Evolutionary conservation across 2,888 invertebrate species (phyloP).

Genomic region (Torymus aiolomorphi): DNA sequence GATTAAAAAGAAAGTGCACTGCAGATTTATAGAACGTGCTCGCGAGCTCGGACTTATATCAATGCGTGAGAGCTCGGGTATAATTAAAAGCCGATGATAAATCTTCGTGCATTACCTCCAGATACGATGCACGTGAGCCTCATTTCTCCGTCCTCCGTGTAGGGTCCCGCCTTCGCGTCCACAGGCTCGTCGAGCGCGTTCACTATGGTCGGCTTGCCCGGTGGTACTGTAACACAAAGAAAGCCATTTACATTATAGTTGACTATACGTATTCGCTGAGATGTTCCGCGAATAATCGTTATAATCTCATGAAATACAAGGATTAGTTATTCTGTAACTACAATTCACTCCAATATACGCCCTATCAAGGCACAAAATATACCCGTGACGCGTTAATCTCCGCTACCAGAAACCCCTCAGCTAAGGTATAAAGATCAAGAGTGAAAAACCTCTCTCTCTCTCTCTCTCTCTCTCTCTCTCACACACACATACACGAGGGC

Average conservation of each 20-base stretch:
- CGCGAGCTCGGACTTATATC: too few relatives aligned
- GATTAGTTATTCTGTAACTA: too few relatives aligned
- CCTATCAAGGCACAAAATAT: constrained; percentile 20
- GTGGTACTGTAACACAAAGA: constrained; percentile 81
- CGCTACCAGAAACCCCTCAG: not conserved
- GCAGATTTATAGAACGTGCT: too few relatives aligned
- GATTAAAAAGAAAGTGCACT: too few relatives aligned
- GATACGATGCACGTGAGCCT: constrained; percentile 85
- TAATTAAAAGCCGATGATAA: constrained; percentile 37
- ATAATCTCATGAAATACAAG: too few relatives aligned
- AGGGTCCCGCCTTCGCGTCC: constrained; percentile 82
- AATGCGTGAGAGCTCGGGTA: too few relatives aligned
- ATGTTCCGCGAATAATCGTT: too few relatives aligned
- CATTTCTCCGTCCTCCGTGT: constrained; percentile 83
- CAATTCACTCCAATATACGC: not conserved
- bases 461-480: too few relatives aligned
- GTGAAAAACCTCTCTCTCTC: not conserved
- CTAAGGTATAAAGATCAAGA: not conserved
- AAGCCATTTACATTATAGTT: too few relatives aligned
- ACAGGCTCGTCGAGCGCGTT: constrained; percentile 83
- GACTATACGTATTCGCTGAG: too few relatives aligned
- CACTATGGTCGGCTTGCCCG: constrained; percentile 84
- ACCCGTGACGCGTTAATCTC: constrained; percentile 32
- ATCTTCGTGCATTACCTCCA: constrained; percentile 80
- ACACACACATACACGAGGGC: not conserved